These are phyloP conservation scores for Hystrix cristata DNA, from an alignment of 2,113 vertebrate species.

Conservation along the genomic window DNA sequence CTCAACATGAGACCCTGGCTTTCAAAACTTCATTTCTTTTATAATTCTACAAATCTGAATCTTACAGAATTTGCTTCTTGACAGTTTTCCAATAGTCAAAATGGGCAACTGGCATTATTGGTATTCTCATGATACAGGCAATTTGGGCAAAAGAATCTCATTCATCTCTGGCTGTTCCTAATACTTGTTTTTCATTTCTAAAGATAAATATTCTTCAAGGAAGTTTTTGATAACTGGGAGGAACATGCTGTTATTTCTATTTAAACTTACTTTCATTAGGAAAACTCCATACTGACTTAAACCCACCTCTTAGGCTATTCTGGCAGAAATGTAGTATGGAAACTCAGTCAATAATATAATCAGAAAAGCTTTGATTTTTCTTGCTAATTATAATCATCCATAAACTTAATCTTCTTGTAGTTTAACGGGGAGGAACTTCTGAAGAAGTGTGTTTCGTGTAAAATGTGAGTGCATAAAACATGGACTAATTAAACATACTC, in stretches of 20 bases:
- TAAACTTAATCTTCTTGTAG: neutral
- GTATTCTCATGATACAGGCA: neutral
- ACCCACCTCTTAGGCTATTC: neutral
- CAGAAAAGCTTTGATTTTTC: neutral
- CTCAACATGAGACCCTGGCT: neutral
- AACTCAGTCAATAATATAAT: slow-evolving; percentile 39
- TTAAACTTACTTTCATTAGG: slow-evolving; percentile 2
- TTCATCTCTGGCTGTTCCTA: neutral
- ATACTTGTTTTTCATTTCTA: slow-evolving; percentile 39
- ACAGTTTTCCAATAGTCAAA: neutral
- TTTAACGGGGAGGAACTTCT: neutral
- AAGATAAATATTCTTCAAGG: slow-evolving; percentile 24
- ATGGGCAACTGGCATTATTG: neutral
- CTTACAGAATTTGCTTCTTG: neutral
- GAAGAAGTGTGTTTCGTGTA: neutral
- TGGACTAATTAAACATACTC: neutral
- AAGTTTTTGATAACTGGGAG: neutral
- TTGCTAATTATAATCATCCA: neutral
- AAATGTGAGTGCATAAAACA: neutral
- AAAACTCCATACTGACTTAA: neutral
- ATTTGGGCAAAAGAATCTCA: neutral
- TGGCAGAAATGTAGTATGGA: neutral
- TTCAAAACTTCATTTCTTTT: slow-evolving; percentile 6
- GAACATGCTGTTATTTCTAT: neutral
- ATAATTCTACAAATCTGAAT: slow-evolving; percentile 1